Percentiles rank a stretch among this genome's conserved stretches.
Evolutionary conservation across 2,888 invertebrate genomes (phyloP).

Genomic region (Lymantria dispar): DNA sequence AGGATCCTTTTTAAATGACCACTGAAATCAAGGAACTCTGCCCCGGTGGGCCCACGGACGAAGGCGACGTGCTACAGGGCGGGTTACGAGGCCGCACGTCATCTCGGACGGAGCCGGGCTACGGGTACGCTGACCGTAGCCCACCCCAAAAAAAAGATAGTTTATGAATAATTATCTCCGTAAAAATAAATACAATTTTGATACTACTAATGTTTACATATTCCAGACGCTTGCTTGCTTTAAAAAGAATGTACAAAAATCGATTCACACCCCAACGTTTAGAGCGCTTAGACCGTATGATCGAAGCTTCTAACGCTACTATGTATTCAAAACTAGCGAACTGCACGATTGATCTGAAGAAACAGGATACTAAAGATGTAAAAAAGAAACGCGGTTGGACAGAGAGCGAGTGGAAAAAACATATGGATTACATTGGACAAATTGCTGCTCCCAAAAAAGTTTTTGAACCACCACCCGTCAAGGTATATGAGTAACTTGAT

Average conservation of each 20-base stretch:
- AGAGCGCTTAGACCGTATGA: conserved; percentile 60
- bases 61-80: too few relatives aligned
- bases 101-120: too few relatives aligned
- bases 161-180: too few relatives aligned
- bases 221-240: conserved; percentile 55
- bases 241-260: conserved; percentile 56
- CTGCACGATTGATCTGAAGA: conserved; percentile 60
- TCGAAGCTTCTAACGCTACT: conserved; percentile 62
- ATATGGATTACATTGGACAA: conserved; percentile 68
- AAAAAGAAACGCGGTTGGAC: conserved; percentile 65
- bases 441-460: conserved; percentile 57
- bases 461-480: conserved; percentile 40
- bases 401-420: conserved; percentile 71
- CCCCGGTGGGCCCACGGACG: too few relatives aligned
- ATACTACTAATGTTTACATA: neutral
- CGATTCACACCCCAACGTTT: conserved; percentile 54
- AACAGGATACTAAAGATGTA: conserved; percentile 50
- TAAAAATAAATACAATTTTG: too few relatives aligned
- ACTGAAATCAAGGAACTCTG: too few relatives aligned
- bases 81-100: too few relatives aligned
- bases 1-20: too few relatives aligned
- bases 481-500: conserved; percentile 38
- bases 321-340: conserved; percentile 66
- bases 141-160: too few relatives aligned
- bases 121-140: too few relatives aligned